These are phyloP conservation scores for cat (Felis catus) DNA, from an alignment of 2,113 vertebrate genomes.

Conservation along the genomic window DNA sequence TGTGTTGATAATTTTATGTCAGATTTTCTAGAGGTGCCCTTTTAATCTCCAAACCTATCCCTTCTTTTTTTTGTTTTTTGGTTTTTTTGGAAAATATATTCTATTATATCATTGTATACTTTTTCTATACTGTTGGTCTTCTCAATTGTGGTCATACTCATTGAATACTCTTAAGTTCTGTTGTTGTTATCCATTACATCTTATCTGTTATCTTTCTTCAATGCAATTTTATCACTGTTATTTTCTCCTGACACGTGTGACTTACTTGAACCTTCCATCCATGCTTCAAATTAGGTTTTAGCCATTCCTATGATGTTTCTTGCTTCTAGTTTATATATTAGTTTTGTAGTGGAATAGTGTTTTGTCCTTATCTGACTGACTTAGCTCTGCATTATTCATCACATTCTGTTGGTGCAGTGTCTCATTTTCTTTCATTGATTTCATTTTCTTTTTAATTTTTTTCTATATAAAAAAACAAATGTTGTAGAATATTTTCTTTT, in stretches of 20 bases:
- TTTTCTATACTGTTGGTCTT: not conserved
- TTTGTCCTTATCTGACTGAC: not conserved
- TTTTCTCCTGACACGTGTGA: not conserved
- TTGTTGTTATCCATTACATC: not conserved
- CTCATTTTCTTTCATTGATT: not conserved
- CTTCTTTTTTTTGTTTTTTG: not conserved
- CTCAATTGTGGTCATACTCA: not conserved
- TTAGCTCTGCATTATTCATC: not conserved
- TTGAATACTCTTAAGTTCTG: not conserved
- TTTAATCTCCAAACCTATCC: not conserved
- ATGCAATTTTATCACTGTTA: not conserved
- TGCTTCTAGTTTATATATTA: not conserved
- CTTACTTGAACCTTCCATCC: not conserved
- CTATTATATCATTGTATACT: not conserved
- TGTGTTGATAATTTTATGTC: not conserved
- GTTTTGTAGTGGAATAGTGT: not conserved
- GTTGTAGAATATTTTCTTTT: not conserved
- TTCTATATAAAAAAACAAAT: not conserved
- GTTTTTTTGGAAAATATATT: not conserved
- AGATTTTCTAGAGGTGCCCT: not conserved
- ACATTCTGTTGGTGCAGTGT: not conserved
- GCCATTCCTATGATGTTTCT: not conserved
- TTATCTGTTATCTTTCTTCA: not conserved
- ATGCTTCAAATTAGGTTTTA: not conserved
- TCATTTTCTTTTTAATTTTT: constrained; percentile 14